Percentiles rank a stretch among this genome's conserved stretches.
Evolutionary conservation across 2,113 vertebrate species (phyloP).

Genomic region (Siniperca chuatsi): DNA sequence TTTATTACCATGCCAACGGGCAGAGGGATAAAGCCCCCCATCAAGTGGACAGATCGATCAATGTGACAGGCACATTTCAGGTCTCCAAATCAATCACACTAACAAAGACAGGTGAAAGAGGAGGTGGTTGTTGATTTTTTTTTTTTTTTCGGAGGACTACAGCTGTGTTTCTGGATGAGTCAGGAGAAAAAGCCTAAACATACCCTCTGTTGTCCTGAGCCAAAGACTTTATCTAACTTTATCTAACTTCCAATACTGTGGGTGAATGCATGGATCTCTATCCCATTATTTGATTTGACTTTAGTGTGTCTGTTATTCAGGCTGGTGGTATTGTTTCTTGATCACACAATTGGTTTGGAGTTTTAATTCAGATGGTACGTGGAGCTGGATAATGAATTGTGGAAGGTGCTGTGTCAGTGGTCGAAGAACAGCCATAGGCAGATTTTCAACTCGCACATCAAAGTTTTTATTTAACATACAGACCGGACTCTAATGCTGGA

Average conservation of each 20-base stretch:
- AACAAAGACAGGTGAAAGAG: constrained; percentile 66
- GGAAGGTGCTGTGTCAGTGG: constrained; percentile 31
- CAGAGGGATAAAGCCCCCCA: constrained; percentile 33
- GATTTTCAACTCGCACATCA: constrained; percentile 44
- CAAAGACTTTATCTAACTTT: constrained; percentile 39
- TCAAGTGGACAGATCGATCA: constrained; percentile 76
- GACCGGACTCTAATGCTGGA: constrained; percentile 31
- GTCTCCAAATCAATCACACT: constrained; percentile 72
- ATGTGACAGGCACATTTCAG: constrained; percentile 79
- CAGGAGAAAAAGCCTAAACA: constrained; percentile 45
- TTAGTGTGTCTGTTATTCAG: not conserved
- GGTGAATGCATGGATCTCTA: not conserved
- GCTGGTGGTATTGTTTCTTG: not conserved
- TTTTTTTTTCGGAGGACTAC: constrained; percentile 27
- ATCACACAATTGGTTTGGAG: not conserved
- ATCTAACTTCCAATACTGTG: not conserved
- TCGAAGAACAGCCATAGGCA: constrained; percentile 25
- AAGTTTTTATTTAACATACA: constrained; percentile 44
- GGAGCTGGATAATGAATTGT: not conserved
- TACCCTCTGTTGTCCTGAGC: constrained; percentile 30
- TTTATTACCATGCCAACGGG: constrained; percentile 74
- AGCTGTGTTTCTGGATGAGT: constrained; percentile 53
- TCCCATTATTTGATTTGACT: not conserved
- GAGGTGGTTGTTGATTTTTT: constrained; percentile 35
- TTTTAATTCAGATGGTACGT: not conserved